phyloP scores from a whole-genome alignment of 2,888 invertebrate genomes.

The Eilema sororculum region DNA sequence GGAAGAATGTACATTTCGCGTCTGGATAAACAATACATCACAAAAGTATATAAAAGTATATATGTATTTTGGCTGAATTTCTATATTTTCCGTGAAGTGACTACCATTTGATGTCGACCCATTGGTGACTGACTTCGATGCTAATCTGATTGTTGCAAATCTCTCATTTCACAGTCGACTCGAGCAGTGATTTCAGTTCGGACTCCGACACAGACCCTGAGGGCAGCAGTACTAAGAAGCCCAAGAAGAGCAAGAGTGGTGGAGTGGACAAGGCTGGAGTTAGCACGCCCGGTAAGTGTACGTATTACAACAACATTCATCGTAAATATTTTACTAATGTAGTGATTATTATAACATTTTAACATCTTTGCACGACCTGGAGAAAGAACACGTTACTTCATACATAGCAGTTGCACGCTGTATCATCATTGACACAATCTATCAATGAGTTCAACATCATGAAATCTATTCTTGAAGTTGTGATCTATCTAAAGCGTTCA shows the following conservation, averaged over 20 bases:
- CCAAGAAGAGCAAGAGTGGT: slow-evolving; percentile 70
- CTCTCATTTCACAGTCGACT: slow-evolving; percentile 75
- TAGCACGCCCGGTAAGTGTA: slow-evolving; percentile 51
- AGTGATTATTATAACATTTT: not conserved
- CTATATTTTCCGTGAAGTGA: too few species aligned
- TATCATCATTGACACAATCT: not conserved
- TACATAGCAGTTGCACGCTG: not conserved
- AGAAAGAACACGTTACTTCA: too few species aligned
- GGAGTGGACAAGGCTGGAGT: slow-evolving; percentile 56
- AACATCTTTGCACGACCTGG: too few species aligned
- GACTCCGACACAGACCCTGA: slow-evolving; percentile 90
- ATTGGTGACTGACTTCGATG: too few species aligned
- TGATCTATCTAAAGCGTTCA: not conserved
- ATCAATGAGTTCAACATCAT: not conserved
- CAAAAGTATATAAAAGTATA: too few species aligned
- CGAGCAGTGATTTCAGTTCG: slow-evolving; percentile 91
- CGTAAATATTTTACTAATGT: not conserved
- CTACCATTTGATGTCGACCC: too few species aligned
- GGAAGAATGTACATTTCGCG: too few species aligned
- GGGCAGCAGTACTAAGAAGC: slow-evolving; percentile 77
- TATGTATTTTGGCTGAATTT: too few species aligned
- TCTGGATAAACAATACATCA: too few species aligned
- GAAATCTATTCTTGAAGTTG: not conserved
- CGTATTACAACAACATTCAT: not conserved
- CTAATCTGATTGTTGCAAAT: not conserved